These are phyloP conservation scores for Hydropotes inermis DNA, from an alignment of 2,113 vertebrate genomes.

Conservation along the genomic window DNA sequence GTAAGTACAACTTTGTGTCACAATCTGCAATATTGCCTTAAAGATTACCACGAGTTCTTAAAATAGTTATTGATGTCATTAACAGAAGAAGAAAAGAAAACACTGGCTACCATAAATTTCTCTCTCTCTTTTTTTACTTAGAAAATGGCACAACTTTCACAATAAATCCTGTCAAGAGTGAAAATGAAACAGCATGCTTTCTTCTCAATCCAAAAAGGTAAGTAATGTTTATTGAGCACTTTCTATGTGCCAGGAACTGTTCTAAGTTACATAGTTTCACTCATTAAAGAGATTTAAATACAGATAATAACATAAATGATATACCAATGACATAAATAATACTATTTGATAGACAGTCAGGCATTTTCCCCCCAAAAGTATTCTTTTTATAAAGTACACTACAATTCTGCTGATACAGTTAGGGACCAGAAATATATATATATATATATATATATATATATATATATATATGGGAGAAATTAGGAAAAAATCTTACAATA, in stretches of 20 bases:
- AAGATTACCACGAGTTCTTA: neutral
- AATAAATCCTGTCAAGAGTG: constrained; percentile 36
- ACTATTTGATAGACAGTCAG: constrained; percentile 17
- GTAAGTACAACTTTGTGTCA: constrained; percentile 27
- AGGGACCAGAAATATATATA: constrained; percentile 29
- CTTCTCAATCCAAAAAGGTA: constrained; percentile 47
- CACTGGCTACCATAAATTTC: constrained; percentile 60
- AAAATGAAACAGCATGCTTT: constrained; percentile 67
- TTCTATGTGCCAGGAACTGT: neutral
- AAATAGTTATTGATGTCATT: constrained; percentile 67
- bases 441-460: neutral
- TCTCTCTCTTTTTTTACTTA: constrained; percentile 61
- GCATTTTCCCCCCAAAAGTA: neutral
- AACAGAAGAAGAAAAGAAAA: constrained; percentile 66
- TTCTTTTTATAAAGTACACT: constrained; percentile 45
- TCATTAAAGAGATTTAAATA: constrained; percentile 45
- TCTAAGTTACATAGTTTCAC: neutral
- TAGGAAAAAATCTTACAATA: constrained; percentile 66
- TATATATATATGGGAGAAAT: neutral
- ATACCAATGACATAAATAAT: constrained; percentile 31
- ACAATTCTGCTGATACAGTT: constrained; percentile 21
- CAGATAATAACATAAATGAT: constrained; percentile 12
- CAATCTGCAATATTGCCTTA: constrained; percentile 35
- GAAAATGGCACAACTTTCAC: constrained; percentile 65
- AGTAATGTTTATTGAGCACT: neutral